Evolutionary conservation across 2,888 invertebrate genomes (phyloP), one percentile per base, ranked within the genome.

Genomic region (Leptinotarsa peninsularis): DNA sequence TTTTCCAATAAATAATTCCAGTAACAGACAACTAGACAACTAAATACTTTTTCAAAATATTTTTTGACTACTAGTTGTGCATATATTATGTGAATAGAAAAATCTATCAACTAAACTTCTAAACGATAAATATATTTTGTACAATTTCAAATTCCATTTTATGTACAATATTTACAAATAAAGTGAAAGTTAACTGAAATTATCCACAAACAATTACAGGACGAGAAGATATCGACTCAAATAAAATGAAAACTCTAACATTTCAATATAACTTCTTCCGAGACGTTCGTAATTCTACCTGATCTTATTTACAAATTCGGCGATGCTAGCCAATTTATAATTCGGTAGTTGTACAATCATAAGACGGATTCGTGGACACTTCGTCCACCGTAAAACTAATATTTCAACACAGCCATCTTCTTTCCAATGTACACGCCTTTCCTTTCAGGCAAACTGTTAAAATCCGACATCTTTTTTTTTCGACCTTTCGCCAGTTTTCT

Each of bases 331-430:
- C 86, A 83, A 82, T 81, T 80, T 73, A 79, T 82, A 85, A 85
- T 86, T 86, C 85, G 85, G 85, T 84, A 83, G 82, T 80, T 84
- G 82, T 82, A 85, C 82, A 84, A 85, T 84, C 84, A 83, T 84
- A 85, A 85, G 83, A 83, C 84, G 84, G 84, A 84, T 80, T 79
- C 70, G 74, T 79, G 81, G 81, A 82, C 80, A 23, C 49, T 13
- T 43, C 49, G 72, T 77, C 74, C 77, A 74, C 54, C 60, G 68
- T 76, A 71, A 80, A 85, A 84, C 82, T 84, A 85, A 82, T 83
- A 83, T 83, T 84, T 85, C 85, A 82, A 87, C 87, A 87, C 87
- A 87, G 87, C 87, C 87, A 85, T 85, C 83, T 84, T 84, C 84
- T 81, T 81, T 81, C 83, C 83, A 83, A 84, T 83, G 78, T 82